Base-by-base conservation (phyloP, 2,888 invertebrate species). In the Pherbina coryleti region DNA sequence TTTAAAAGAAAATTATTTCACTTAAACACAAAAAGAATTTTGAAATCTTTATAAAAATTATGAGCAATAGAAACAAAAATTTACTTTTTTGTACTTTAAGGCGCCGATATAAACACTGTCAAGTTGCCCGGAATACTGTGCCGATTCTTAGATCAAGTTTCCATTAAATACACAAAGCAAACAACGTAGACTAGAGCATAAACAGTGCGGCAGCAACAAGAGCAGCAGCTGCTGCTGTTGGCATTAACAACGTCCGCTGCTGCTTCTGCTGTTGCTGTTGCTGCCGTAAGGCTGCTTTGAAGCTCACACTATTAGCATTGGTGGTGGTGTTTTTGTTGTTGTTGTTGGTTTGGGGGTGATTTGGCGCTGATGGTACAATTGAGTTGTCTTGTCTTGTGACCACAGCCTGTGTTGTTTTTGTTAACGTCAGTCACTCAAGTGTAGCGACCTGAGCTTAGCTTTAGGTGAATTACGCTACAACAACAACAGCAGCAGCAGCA, bases 101-200 rank as follows among this genome's bases (percentile, higher is more conserved):
- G 85, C 86, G 86, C 84, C 79, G 88, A 84, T 88, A 84, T 84
- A 83, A 86, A 86, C 88, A 83, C 88, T 86, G 83, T 84, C 82
- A 85, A 86, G 85, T 85, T 87, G 87, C 87, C 87, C 89, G 89
- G 86, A 87, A 88, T 88, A 89, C 89, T 89, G 88, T 89, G 87
- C 85, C 85, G 82, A 88, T 89, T 89, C 89, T 88, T 84, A 86
- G 83, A 84, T 84, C 84, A 84, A 84, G 86, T 88, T 88, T 86
- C 85, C 85, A 86, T 89, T 89, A 88, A 89, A 89, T 89, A 89
- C 88, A 82, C 78, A 79, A 79, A 81, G 71, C 62, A 55, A 31
- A 14, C 51, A 34, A 60, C 60, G 28, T 37, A 57, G 37, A 9
- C 37, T 60, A 78, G 80, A 81, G 76, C 78, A 79, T 64, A 71